A percentile compares a stretch with the other conserved stretches of the same genome.
Conservation (phyloP, 1,140 invertebrate genomes). For the Campoletis sonorensis region DNA sequence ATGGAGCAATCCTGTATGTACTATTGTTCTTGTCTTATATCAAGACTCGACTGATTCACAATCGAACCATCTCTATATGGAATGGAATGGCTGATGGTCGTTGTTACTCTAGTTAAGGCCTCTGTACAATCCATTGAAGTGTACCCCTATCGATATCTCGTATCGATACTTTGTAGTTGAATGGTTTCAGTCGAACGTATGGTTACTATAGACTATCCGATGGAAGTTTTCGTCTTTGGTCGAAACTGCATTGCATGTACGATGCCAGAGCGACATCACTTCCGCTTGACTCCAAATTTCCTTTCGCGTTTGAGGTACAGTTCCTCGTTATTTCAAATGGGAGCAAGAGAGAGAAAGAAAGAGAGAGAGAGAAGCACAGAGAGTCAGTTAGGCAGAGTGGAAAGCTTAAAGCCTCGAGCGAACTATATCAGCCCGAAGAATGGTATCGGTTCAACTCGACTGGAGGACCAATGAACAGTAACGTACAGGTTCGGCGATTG, state of each 20-base stretch:
- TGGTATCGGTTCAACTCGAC: slow-evolving; percentile 24
- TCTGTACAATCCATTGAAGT: not conserved
- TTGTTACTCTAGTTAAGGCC: not conserved
- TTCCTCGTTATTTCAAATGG: not conserved
- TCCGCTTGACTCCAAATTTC: not conserved
- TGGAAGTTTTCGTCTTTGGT: not conserved
- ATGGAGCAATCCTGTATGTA: too few relatives aligned
- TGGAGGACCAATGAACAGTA: slow-evolving; percentile 11
- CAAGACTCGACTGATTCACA: not conserved
- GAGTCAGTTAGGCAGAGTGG: not conserved
- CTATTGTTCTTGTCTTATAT: not conserved
- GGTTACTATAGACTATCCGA: not conserved
- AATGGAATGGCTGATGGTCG: not conserved
- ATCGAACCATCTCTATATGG: too few relatives aligned
- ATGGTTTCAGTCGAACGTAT: not conserved
- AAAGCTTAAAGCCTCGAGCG: slow-evolving; percentile 7
- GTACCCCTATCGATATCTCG: not conserved
- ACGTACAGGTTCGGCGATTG: not conserved
- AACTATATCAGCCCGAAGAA: slow-evolving; percentile 9
- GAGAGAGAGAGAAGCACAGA: not conserved
- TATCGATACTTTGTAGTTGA: slow-evolving; percentile 5
- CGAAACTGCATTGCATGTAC: not conserved
- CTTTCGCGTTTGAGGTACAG: slow-evolving; percentile 1
- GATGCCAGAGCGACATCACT: not conserved
- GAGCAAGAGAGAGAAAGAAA: not conserved